Base-by-base conservation (phyloP, 2,888 invertebrate genomes). In the Philereme vetulata region DNA sequence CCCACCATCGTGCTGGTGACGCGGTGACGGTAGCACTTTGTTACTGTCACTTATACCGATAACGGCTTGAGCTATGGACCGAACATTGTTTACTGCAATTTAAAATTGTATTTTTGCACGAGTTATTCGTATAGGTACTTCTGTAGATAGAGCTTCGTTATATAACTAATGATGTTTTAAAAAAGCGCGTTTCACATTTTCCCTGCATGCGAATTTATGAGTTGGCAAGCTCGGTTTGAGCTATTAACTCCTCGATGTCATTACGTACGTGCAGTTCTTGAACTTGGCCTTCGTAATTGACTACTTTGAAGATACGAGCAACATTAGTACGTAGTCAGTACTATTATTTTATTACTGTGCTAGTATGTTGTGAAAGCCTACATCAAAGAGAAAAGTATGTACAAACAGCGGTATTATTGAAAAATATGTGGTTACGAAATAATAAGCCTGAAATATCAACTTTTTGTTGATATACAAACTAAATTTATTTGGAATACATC, bases 211-310 rank as follows among this genome's bases (percentile, higher is more conserved):
- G 50, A 66, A 62, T 67, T 70, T 67, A 67, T 58, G 69, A 67
- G 65, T 69, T 70, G 69, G 69, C 69, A 70, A 57, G 55, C 64
- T 62, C 52, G 50, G 46, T 62, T 60, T 52, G 60, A 56, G 69
- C 66, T 66, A 70, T 70, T 67, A 66, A 66, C 61, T 62, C 53
- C 60, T 49, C 62, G 59, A 58, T 64, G 65, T 70, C 63, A 67
- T 70, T 70, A 67, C 49, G 53, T 56, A 51, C 50, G 53, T 63
- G 60, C 64, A 57, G 62, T 59, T 67, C 57, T 65, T 70, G 67
- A 70, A 70, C 70, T 70, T 70, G 70, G 67, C 70, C 67, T 64
- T 64, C 58, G 43, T 56, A 61, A 61, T 60, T 66, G 47, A 50
- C 57, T 65, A 58, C 61, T 62, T 60, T 57, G 47, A 35, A 49